Evolutionary conservation across 1,140 invertebrate species (phyloP).

Genomic region (Tetramorium parvispinum): DNA sequence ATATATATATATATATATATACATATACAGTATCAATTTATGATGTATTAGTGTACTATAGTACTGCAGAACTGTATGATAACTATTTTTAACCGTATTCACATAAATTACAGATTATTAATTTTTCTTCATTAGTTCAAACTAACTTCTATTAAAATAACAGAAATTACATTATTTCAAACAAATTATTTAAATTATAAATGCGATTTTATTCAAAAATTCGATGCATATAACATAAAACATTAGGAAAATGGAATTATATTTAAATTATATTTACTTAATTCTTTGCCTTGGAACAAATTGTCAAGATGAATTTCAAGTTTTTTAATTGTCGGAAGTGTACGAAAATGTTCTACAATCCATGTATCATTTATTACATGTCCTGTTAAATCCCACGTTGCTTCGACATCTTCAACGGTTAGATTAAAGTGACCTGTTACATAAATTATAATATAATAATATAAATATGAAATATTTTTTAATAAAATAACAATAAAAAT

Average conservation of each 20-base stretch:
- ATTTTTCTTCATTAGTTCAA: background rate
- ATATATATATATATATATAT: no score
- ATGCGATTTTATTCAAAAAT: background rate
- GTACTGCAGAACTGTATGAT: no score
- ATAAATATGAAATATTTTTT: no score
- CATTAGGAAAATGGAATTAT: background rate
- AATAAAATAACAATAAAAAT: no score
- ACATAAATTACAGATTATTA: background rate
- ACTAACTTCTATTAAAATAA: background rate
- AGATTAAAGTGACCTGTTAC: background rate
- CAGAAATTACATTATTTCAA: background rate
- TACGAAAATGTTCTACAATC: background rate
- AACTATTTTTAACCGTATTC: background rate
- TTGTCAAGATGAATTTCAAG: background rate
- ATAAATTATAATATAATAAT: slow-evolving; percentile 1
- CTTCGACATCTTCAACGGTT: background rate
- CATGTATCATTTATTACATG: slow-evolving; percentile 5
- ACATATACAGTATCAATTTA: no score
- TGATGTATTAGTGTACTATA: no score
- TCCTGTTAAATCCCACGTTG: background rate
- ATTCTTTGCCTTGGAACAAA: background rate
- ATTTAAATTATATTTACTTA: background rate
- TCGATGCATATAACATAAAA: background rate
- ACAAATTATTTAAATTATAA: background rate
- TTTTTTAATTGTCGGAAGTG: background rate